Conservation (phyloP, 2,888 invertebrate genomes). For the Molanna angustata region DNA sequence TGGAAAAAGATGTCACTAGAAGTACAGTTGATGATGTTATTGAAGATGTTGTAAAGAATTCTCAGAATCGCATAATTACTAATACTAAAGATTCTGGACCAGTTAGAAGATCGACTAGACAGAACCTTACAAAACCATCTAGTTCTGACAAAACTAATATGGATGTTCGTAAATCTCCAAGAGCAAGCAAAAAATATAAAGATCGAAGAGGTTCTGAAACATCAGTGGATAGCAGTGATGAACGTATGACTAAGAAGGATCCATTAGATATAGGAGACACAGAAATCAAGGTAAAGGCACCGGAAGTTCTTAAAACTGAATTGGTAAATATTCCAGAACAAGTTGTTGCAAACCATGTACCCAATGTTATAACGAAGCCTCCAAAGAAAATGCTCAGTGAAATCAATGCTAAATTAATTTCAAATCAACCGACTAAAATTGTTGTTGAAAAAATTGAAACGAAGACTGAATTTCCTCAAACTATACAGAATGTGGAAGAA, state of each 20-base stretch:
- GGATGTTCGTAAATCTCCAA: constrained; percentile 61
- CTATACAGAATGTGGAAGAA: neutral
- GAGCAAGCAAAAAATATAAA: constrained; percentile 60
- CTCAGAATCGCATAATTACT: constrained; percentile 42
- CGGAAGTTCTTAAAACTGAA: constrained; percentile 26
- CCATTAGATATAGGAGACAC: constrained; percentile 37
- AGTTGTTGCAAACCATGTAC: constrained; percentile 21
- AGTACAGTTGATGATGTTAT: constrained; percentile 84
- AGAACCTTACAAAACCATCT: constrained; percentile 45
- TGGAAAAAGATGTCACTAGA: constrained; percentile 72
- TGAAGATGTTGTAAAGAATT: constrained; percentile 82
- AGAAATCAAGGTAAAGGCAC: constrained; percentile 29
- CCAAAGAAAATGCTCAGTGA: constrained; percentile 52
- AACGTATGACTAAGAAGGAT: constrained; percentile 46
- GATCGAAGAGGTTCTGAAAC: constrained; percentile 66
- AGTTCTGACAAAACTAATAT: constrained; percentile 39
- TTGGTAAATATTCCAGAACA: constrained; percentile 33
- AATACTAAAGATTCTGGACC: constrained; percentile 41
- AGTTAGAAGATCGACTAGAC: constrained; percentile 57
- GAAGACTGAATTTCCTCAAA: neutral
- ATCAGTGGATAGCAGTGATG: constrained; percentile 62
- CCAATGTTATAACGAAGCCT: constrained; percentile 38
- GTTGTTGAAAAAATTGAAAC: constrained; percentile 20
- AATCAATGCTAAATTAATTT: constrained; percentile 46
- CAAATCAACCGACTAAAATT: constrained; percentile 32